These are phyloP conservation scores for Tetragonula carbonaria DNA, from an alignment of 2,888 invertebrate genomes.

Conservation along the genomic window DNA sequence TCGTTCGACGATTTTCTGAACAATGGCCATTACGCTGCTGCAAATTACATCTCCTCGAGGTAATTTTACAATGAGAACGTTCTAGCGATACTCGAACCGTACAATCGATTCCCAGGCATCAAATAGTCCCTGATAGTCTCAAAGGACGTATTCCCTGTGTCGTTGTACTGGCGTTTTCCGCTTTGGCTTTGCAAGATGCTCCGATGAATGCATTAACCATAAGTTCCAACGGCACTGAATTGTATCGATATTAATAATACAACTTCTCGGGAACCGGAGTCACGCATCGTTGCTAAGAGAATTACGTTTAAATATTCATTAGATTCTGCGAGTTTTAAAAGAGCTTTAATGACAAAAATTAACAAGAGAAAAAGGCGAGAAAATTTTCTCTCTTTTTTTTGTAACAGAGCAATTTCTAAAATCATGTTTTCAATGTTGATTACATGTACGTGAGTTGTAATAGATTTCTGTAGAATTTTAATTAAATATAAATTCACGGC, in stretches of 20 bases:
- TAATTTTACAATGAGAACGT: constrained; percentile 1
- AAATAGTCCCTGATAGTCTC: constrained; percentile 50
- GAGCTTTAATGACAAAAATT: too few relatives aligned
- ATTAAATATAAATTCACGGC: too few relatives aligned
- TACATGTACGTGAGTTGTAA: too few relatives aligned
- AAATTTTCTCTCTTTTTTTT: too few relatives aligned
- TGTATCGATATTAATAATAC: constrained; percentile 52
- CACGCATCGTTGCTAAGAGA: constrained; percentile 3
- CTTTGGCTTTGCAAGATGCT: constrained; percentile 26
- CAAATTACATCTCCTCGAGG: not conserved
- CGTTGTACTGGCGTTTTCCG: not conserved
- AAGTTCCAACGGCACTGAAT: not conserved
- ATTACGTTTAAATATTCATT: constrained; percentile 28
- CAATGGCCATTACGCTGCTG: not conserved
- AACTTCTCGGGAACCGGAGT: constrained; percentile 5
- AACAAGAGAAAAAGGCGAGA: too few relatives aligned
- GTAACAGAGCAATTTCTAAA: too few relatives aligned
- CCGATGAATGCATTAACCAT: constrained; percentile 44
- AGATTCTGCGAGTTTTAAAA: not conserved
- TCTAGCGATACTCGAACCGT: constrained; percentile 13
- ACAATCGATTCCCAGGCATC: constrained; percentile 48
- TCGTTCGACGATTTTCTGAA: not conserved
- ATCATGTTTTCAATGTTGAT: too few relatives aligned
- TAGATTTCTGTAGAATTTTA: too few relatives aligned
- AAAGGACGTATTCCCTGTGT: constrained; percentile 29